Base-by-base conservation (phyloP, 2,888 invertebrate species). In the Timandra comae region DNA sequence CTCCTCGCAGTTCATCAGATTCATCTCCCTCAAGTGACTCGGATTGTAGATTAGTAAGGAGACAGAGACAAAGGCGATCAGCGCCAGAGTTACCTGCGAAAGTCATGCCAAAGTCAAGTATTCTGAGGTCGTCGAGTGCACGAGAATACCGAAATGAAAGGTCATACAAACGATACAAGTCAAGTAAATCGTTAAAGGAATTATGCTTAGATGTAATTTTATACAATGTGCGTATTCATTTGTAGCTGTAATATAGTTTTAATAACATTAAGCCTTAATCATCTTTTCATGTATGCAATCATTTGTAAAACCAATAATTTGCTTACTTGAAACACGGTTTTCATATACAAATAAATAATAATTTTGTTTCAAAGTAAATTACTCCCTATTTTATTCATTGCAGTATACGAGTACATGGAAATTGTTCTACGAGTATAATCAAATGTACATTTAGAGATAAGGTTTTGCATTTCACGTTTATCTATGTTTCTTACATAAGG, bases 121-220 rank as follows among this genome's bases (percentile, higher is more conserved):
- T 49, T 25, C 35, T 52, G 19, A 50, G 54, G 31, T 43, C 43
- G 13, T 29, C 39, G 9, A 45, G 38, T 33, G 31, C 52, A 29
- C 54, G 48, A 36, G 49, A 55, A 29, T 21, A 37, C 6, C 56
- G 49, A 35, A 42, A 48, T 43, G 60, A 52, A 44, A 40, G 49
- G 27, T 20, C 35, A n/a, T 56, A 38, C 47, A 48, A 86, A 49
- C 77, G 87, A 38, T 74, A 76, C n/a, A 55, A 65, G 37, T 53
- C 68, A 13, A 76, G 88, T 24, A 71, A 77, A 24, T 65, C 68
- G 3, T 63, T 89, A 13, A 87, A 87, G 43, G 80, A 81, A 27
- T 52, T 90, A 20, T 89, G 90, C 57, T 69, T 89, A 59, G 82
- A 88, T 55, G 68, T 87, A 33, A 76, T 90, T 27, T 78, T 88